A percentile compares a stretch with the other conserved stretches of the same genome.
These are phyloP conservation scores for Chelonia mydas DNA, from an alignment of 2,797 vertebrate genomes.

Conservation along the genomic window DNA sequence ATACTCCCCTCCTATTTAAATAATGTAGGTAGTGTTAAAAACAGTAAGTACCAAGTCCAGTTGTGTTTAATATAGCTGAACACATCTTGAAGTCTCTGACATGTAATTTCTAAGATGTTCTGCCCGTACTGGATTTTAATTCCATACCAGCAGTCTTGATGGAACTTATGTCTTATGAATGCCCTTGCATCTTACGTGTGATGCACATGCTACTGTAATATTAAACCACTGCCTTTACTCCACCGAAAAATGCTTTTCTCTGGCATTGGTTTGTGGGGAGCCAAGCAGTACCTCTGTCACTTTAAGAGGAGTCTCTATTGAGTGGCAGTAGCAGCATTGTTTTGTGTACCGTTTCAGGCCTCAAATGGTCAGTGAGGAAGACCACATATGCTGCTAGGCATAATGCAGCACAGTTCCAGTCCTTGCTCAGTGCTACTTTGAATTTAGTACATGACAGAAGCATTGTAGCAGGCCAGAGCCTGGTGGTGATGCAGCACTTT, in stretches of 20 bases:
- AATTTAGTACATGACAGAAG: background rate
- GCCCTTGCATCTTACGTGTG: background rate
- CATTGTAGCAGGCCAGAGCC: rapidly evolving
- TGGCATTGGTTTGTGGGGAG: background rate
- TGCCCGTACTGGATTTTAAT: background rate
- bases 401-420: background rate
- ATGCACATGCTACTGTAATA: background rate
- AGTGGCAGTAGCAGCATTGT: no score
- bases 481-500: background rate
- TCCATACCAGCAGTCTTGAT: background rate
- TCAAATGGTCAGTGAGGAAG: background rate
- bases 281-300: background rate
- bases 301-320: no score
- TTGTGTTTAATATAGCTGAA: background rate
- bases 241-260: background rate
- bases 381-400: background rate
- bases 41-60: rapidly evolving
- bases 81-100: background rate
- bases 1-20: background rate
- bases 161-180: background rate
- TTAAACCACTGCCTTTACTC: background rate
- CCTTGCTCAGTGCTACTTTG: background rate
- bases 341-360: background rate
- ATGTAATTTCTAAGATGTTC: background rate
- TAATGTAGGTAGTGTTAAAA: background rate